These are phyloP conservation scores for Ammodytes dubius DNA, from an alignment of 2,113 vertebrate genomes.

Conservation along the genomic window DNA sequence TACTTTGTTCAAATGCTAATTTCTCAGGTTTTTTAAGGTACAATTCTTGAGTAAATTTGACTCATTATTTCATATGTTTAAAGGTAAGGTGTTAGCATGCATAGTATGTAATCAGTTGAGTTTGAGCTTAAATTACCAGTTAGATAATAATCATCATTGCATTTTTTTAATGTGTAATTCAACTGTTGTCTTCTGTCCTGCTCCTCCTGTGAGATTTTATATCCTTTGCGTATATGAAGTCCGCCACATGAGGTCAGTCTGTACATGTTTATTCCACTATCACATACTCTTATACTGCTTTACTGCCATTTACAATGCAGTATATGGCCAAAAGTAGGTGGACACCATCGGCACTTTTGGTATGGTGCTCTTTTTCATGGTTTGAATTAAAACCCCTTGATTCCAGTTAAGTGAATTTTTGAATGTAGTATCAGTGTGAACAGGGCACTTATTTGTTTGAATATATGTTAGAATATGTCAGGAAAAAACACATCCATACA, in stretches of 20 bases:
- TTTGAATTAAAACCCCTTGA: background rate
- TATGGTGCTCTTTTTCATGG: background rate
- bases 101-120: background rate
- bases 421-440: background rate
- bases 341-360: background rate
- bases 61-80: background rate
- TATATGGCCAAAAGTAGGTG: background rate
- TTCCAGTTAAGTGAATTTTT: background rate
- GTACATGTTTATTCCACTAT: background rate
- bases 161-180: background rate
- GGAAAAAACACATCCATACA: no score
- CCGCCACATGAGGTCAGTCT: conserved; percentile 23
- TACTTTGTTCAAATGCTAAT: background rate
- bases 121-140: background rate
- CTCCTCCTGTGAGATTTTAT: no score
- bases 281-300: background rate
- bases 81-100: background rate
- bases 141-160: background rate
- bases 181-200: background rate
- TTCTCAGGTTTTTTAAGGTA: background rate
- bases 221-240: background rate
- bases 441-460: no score
- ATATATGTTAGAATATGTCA: no score
- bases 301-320: background rate
- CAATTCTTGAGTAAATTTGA: background rate